phyloP scores from a whole-genome alignment of 2,797 vertebrate species.

The Psittacula echo region DNA sequence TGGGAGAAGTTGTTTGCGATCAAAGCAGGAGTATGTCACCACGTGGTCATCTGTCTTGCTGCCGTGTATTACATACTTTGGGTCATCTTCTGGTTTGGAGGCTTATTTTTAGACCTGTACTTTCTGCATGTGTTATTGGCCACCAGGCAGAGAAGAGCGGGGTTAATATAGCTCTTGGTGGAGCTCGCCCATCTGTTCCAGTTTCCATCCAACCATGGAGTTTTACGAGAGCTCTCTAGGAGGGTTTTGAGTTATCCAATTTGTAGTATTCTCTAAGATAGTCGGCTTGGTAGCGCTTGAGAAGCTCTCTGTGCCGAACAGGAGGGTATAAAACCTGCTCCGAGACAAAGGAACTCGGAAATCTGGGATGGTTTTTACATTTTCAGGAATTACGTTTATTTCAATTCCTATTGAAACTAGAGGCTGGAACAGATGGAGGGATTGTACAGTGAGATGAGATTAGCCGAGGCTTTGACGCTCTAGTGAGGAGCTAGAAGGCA shows the following conservation, averaged over 20 bases:
- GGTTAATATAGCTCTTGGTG: conserved; percentile 64
- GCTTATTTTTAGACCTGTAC: conserved; percentile 65
- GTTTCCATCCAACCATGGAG: conserved; percentile 69
- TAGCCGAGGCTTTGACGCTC: not conserved
- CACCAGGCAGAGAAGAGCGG: conserved; percentile 67
- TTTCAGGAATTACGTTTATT: conserved; percentile 35
- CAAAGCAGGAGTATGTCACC: not conserved
- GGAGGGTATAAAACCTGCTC: conserved; percentile 36
- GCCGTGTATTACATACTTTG: not conserved
- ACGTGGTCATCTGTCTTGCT: not conserved
- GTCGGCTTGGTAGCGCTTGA: conserved; percentile 67
- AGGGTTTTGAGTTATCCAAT: conserved; percentile 64
- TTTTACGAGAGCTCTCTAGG: conserved; percentile 68
- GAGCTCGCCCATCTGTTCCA: conserved; percentile 76
- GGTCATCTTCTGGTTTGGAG: not conserved
- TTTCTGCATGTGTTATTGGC: conserved; percentile 55
- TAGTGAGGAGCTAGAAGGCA: conserved; percentile 32
- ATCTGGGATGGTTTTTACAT: conserved; percentile 22
- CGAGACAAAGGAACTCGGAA: conserved; percentile 59
- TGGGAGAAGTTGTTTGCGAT: not conserved
- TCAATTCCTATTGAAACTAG: not conserved
- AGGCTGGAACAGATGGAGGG: conserved; percentile 38
- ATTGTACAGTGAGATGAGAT: conserved; percentile 2
- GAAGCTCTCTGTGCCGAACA: conserved; percentile 51
- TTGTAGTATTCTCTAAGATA: conserved; percentile 67